A percentile compares a stretch with the other conserved stretches of the same genome.
Evolutionary conservation across 2,888 invertebrate genomes (phyloP).

Genomic region (Sthenelais limicola): DNA sequence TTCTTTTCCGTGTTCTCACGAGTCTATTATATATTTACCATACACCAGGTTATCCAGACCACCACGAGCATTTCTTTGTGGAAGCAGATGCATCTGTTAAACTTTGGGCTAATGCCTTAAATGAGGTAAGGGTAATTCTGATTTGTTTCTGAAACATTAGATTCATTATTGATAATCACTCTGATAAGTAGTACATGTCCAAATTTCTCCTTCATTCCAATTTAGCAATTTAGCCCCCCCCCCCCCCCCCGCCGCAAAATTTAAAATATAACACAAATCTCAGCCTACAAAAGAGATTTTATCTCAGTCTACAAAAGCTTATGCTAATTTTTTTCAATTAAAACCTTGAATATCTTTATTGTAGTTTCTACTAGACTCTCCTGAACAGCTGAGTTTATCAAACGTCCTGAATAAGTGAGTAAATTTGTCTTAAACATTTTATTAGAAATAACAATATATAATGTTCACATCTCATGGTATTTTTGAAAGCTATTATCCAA

Average conservation of each 20-base stretch:
- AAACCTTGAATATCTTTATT: no score
- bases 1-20: not conserved
- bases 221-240: no score
- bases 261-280: no score
- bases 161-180: no score
- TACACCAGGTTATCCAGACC: slow-evolving; percentile 48
- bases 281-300: no score
- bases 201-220: no score
- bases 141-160: no score
- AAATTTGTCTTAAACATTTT: not conserved
- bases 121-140: slow-evolving; percentile 46
- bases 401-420: slow-evolving; percentile 49
- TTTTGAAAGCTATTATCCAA: slow-evolving; percentile 2
- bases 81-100: slow-evolving; percentile 48
- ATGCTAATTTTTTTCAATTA: no score
- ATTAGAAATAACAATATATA: not conserved
- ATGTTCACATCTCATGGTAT: not conserved
- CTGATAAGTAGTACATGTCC: no score
- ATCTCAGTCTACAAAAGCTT: no score
- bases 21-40: not conserved
- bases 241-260: no score
- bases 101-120: slow-evolving; percentile 48
- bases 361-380: slow-evolving; percentile 48
- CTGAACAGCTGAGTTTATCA: slow-evolving; percentile 41
- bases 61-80: slow-evolving; percentile 47